phyloP scores from a whole-genome alignment of 2,888 invertebrate species.

The Apodemia hepburni region DNA sequence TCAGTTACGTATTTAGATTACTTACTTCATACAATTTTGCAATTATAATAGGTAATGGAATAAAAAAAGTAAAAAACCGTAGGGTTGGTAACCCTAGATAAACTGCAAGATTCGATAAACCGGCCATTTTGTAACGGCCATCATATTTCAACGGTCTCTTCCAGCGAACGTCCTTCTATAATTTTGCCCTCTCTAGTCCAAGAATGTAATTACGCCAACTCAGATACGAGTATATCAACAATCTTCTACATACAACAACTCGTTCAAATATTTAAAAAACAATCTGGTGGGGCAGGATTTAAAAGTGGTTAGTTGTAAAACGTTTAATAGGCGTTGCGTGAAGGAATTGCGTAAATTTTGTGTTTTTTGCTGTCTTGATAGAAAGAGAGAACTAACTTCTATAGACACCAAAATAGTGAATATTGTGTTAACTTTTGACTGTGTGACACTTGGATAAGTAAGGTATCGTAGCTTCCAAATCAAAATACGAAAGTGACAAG shows the following conservation, averaged over 20 bases:
- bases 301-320: not conserved
- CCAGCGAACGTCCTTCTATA: conserved; percentile 26
- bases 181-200: conserved; percentile 28
- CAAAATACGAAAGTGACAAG: too few species aligned
- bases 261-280: conserved; percentile 18
- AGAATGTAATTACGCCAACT: conserved; percentile 44
- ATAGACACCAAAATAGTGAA: not conserved
- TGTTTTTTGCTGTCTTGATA: not conserved
- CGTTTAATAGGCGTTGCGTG: not conserved
- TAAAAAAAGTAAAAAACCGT: not conserved
- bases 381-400: not conserved
- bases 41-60: not conserved
- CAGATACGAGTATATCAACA: conserved; percentile 19
- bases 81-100: conserved; percentile 17
- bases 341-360: not conserved
- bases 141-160: conserved; percentile 27
- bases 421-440: too few species aligned
- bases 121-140: conserved; percentile 40
- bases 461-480: not conserved
- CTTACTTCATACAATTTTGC: too few species aligned
- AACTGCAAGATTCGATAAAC: conserved; percentile 43
- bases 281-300: conserved; percentile 7
- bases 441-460: too few species aligned
- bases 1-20: too few species aligned
- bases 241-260: conserved; percentile 10